Evolutionary conservation across 2,888 invertebrate genomes (phyloP), one percentile per base, ranked within the genome.

Genomic region (Spialia ferax): DNA sequence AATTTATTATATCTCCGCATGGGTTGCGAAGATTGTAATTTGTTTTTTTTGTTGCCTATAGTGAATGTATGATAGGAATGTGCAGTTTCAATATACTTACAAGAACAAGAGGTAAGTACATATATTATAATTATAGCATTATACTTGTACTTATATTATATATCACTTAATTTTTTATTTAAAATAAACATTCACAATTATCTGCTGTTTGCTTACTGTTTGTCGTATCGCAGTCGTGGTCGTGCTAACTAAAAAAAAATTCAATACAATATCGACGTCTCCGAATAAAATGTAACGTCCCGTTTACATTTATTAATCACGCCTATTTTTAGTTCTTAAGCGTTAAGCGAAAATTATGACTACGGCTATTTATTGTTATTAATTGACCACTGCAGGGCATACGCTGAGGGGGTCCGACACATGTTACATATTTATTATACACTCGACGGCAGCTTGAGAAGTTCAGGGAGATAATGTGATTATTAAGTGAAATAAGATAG

Each of bases 271-370:
- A 62, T 67, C 35, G 56, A 67, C 67, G 67, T 60, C 55, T 55
- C 22, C 55, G 48, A 67, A 50, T 62, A 56, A 67, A 63, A 61
- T 67, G 67, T 67, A 67, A 67, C 67, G 48, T 67, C 45, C 52
- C 60, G 45, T 61, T 61, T 61, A 45, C 60, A 61, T 60, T 60
- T 66, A 66, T 63, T 63, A 66, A 61, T 66, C 66, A 66, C 61
- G 61, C 45, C 66, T 66, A 66, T 66, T 66, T 66, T 61, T 66
- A 66, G 66, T 45, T 23, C 18, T 23, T 32, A 66, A 66, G 45
- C 66, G 66, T 45, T 42, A 54, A 66, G 60, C 60, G 60, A 66
- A 55, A 66, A 66, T 29, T 66, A 66, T 66, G 66, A 66, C 60
- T 52, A 8, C 22, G 66, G 32, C 23, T 45, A 59, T 65, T 66